Conservation (phyloP, 2,888 invertebrate species). For the Brachynemurus nebulosus region DNA sequence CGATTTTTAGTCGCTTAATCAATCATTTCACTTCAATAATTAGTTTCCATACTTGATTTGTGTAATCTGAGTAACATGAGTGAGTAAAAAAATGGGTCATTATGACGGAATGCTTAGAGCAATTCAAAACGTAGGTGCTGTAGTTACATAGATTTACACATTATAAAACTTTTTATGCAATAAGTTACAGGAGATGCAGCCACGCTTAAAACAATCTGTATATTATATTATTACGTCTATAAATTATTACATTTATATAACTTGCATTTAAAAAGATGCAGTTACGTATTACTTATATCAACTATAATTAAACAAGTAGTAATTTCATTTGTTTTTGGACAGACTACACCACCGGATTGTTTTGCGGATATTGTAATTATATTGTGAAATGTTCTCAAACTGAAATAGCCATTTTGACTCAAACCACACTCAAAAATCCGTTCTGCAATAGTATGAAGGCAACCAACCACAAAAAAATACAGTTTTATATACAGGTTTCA, state of each 20-base stretch:
- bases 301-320: neutral
- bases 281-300: neutral
- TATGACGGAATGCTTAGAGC: too few species aligned
- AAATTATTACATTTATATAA: too few species aligned
- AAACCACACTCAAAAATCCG: slow-evolving; percentile 52
- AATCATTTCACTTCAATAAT: slow-evolving; percentile 13
- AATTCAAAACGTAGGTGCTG: too few species aligned
- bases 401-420: slow-evolving; percentile 47
- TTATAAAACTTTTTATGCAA: too few species aligned
- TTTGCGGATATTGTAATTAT: slow-evolving; percentile 7
- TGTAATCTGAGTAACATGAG: slow-evolving; percentile 10
- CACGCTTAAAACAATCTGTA: neutral
- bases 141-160: too few species aligned
- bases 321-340: neutral
- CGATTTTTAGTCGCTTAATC: slow-evolving; percentile 8
- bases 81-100: too few species aligned
- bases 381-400: slow-evolving; percentile 51
- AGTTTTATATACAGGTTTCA: slow-evolving; percentile 24
- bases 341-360: neutral
- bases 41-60: slow-evolving; percentile 17
- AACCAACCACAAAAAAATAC: slow-evolving; percentile 40
- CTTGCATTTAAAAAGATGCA: too few species aligned
- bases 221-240: too few species aligned
- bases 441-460: slow-evolving; percentile 73
- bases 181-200: neutral